phyloP scores from a whole-genome alignment of 2,113 vertebrate species.

The Ceyx melanurus region DNA sequence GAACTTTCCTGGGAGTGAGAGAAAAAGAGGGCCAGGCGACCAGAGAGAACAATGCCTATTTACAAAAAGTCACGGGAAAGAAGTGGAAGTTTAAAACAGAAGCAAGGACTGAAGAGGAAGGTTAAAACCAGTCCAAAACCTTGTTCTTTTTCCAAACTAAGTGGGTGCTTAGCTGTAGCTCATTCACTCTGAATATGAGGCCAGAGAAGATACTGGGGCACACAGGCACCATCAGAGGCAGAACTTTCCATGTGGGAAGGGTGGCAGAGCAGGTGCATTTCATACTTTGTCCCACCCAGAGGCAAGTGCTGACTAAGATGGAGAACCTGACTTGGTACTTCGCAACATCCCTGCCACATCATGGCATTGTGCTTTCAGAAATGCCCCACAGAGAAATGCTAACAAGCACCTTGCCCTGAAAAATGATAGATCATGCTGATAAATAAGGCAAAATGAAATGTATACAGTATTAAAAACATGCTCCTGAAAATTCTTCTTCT shows the following conservation, averaged over 20 bases:
- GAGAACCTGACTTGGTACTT: background rate
- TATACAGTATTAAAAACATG: background rate
- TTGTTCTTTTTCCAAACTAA: background rate
- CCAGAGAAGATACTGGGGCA: background rate
- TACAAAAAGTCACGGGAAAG: background rate
- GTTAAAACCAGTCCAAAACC: background rate
- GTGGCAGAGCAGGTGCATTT: background rate
- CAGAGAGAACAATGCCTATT: background rate
- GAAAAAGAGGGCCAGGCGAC: background rate
- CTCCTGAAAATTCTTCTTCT: background rate
- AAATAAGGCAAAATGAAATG: background rate
- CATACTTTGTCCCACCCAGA: background rate
- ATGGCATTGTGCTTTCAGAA: background rate
- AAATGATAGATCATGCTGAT: background rate
- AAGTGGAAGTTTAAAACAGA: background rate
- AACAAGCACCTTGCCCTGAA: background rate
- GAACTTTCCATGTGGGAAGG: background rate
- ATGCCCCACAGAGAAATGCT: background rate
- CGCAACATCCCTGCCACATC: background rate
- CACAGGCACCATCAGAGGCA: background rate
- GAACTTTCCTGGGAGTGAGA: background rate
- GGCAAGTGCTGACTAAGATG: background rate
- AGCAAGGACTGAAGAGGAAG: background rate
- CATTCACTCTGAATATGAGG: background rate
- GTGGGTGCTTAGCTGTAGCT: background rate